Percentiles rank a stretch among this genome's conserved stretches.
These are phyloP conservation scores for Agapornis canus DNA, from an alignment of 2,797 vertebrate species.

Conservation along the genomic window DNA sequence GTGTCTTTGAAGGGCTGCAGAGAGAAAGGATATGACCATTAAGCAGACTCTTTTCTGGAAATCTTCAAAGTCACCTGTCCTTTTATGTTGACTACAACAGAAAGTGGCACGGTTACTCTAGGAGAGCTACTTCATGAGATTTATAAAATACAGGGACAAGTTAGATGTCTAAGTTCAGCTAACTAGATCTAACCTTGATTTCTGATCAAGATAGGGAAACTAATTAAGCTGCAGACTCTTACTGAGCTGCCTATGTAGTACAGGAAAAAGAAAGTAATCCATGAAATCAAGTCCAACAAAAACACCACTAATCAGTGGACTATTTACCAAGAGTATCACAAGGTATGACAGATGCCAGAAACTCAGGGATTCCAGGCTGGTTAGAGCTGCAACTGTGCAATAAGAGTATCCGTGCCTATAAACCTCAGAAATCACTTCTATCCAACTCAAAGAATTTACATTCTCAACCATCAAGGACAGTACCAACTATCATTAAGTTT, in stretches of 20 bases:
- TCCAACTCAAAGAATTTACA: neutral
- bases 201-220: conserved; percentile 7
- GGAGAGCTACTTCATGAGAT: neutral
- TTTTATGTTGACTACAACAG: neutral
- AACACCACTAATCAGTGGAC: conserved; percentile 7
- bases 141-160: neutral
- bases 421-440: neutral
- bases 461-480: neutral
- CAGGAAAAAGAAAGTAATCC: conserved; percentile 10
- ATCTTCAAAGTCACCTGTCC: conserved; percentile 12
- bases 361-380: conserved; percentile 6
- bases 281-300: conserved; percentile 33
- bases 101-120: neutral
- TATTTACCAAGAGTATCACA: conserved; percentile 41
- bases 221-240: conserved; percentile 18
- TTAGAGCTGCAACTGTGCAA: neutral
- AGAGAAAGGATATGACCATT: conserved; percentile 7
- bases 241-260: neutral
- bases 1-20: conserved; percentile 37
- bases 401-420: neutral
- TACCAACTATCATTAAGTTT: neutral
- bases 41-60: conserved; percentile 28
- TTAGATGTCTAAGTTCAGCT: neutral
- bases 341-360: conserved; percentile 44
- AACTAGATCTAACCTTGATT: conserved; percentile 18